Evolutionary conservation across 2,797 vertebrate genomes (phyloP), one percentile per base, ranked within the genome.

Genomic region (Acrocephalus scirpaceus): DNA sequence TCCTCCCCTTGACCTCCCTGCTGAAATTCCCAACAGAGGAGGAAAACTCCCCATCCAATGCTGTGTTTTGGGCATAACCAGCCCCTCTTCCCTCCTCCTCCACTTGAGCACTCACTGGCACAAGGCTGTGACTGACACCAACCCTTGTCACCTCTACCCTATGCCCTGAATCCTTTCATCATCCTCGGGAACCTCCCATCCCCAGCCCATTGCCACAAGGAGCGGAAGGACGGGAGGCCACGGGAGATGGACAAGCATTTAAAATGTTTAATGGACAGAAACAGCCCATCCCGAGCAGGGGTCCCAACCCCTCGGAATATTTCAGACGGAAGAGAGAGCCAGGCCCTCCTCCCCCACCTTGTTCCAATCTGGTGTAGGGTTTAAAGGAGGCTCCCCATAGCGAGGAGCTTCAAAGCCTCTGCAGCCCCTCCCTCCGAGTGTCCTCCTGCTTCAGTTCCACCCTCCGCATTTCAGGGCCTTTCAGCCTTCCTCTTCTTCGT

Each of bases 351-450:
- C 92, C 95, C 93, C 94, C 90, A 90, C 91, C 94, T 91, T 70
- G 88, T 88, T 67, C 91, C 94, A 94, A 93, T 93, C 85, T 95
- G 95, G 92, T 79, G 73, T 87, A 90, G 86, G 86, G 95, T 96
- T 97, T 97, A 96, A 97, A 97, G 92, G 79, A 88, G 92, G 67
- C 95, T 97, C 94, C 96, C 96, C 93, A 90, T 76, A 40, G 95
- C 0, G 91, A 95, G 90, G 74, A 84, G 92, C 96, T 97, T 97
- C 96, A 97, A 97, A 97, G 96, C 77, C 54, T 79, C 9, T 0
- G 80, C 95, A 82, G 88, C 88, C 92, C 94, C 94, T 96, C 96
- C 95, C 95, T 95, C 91, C 0, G 5, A 88, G 88, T 96, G 96
- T 97, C 95, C 95, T 97, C 96, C 93, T 93, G 91, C 85, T 94